Evolutionary conservation across 2,888 invertebrate genomes (phyloP).

Genomic region (Anthophora plumipes): DNA sequence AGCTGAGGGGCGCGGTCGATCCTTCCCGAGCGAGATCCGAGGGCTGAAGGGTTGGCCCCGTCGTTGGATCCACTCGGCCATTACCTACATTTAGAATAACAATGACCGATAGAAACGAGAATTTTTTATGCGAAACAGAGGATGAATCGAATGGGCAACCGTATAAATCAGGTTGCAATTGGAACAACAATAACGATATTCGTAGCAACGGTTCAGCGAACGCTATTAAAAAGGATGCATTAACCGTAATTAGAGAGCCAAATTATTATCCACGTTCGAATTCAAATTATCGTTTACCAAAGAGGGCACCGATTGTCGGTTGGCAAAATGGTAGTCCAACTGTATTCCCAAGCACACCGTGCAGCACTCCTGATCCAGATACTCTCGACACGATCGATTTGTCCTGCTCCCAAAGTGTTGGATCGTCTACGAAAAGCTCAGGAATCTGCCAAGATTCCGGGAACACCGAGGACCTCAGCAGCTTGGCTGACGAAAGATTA

Average conservation of each 20-base stretch:
- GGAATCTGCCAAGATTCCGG: constrained; percentile 82
- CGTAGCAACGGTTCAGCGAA: constrained; percentile 21
- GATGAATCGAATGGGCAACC: constrained; percentile 36
- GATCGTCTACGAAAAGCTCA: constrained; percentile 47
- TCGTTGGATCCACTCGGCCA: constrained; percentile 80
- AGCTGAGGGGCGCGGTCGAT: constrained; percentile 74
- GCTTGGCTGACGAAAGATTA: constrained; percentile 77
- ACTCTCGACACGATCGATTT: constrained; percentile 22
- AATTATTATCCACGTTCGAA: constrained; percentile 63
- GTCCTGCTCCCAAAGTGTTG: constrained; percentile 33
- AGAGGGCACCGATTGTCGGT: constrained; percentile 80
- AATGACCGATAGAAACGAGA: constrained; percentile 77
- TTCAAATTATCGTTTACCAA: constrained; percentile 12
- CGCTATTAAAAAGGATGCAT: constrained; percentile 59
- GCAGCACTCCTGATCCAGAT: constrained; percentile 43
- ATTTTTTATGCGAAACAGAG: constrained; percentile 63
- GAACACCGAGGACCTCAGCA: constrained; percentile 79
- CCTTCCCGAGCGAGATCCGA: constrained; percentile 78
- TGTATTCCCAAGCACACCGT: constrained; percentile 75
- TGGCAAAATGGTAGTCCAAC: constrained; percentile 82
- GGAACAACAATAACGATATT: constrained; percentile 62
- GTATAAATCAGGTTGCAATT: constrained; percentile 30
- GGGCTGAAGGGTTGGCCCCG: constrained; percentile 83
- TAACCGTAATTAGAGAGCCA: constrained; percentile 65
- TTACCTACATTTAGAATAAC: constrained; percentile 79